Evolutionary conservation across 2,797 vertebrate species (phyloP), one percentile per base, ranked within the genome.

Genomic region (Labeo calbasu): DNA sequence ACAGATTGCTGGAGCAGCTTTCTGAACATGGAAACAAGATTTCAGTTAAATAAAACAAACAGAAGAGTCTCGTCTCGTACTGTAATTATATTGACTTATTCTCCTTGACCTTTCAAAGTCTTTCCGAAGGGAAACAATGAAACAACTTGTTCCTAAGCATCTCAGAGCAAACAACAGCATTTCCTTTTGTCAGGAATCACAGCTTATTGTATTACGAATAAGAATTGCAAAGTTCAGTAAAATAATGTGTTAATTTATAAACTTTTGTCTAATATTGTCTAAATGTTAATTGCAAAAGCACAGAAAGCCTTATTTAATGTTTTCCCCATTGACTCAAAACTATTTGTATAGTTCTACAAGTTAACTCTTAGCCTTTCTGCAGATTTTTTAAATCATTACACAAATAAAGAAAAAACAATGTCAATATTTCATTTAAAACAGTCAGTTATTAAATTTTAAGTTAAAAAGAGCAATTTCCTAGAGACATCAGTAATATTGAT

Each of bases 51-150:
- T 53, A 53, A 53, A 79, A 48, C 5, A 14, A 76, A 77, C 63
- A 61, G 61, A 40, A 23, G 40, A 85, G 72, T 51, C 65, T 55
- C 2, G 40, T 66, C 13, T 59, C 6, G 11, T 5, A 23, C 3
- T 32, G 23, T 59, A 76, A 50, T 21, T 32, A 14, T 59, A 76
- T 36, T 25, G 36, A 51, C 51, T 53, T 28, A 69, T 51, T 85
- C 53, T 69, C 32, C 53, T 13, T 75, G 71, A 73, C 70, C 51
- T 68, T 77, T 55, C 36, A 65, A n/a, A 50, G 8, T 75, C 50
- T 84, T 84, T 79, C 57, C 6, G 55, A 40, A 59, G 83, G 43
- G 43, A 78, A 78, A 40, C 66, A 61, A 50, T 69, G 46, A 57
- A 50, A 50, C 57, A 65, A 46, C 32, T 73, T 72, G 23, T 32